phyloP scores from a whole-genome alignment of 2,888 invertebrate genomes.

The Brassicogethes aeneus region DNA sequence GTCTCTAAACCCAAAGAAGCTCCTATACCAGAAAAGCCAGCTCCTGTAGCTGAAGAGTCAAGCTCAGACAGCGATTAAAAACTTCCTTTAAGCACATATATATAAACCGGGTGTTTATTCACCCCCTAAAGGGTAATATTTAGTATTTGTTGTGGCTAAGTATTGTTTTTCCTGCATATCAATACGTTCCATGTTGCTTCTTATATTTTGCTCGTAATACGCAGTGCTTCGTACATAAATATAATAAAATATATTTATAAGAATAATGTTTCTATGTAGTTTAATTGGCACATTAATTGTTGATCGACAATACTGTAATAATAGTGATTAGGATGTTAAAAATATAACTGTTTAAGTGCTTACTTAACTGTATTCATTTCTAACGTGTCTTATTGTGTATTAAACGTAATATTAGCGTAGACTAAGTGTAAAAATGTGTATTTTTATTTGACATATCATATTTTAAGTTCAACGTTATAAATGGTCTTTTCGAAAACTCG shows the following conservation, averaged over 20 bases:
- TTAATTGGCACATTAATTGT: background rate
- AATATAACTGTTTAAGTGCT: background rate
- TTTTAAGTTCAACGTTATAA: slow-evolving; percentile 1
- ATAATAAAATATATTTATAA: background rate
- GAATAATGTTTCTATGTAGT: background rate
- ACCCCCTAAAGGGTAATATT: too few species aligned
- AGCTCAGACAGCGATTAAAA: slow-evolving; percentile 44
- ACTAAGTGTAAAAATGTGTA: slow-evolving; percentile 7
- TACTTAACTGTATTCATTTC: background rate
- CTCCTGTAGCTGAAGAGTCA: slow-evolving; percentile 36
- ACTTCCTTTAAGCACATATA: too few species aligned
- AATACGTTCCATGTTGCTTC: background rate
- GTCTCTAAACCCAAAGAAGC: slow-evolving; percentile 34
- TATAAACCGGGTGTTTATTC: too few species aligned
- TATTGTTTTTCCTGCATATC: too few species aligned
- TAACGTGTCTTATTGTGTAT: background rate
- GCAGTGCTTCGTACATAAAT: too few species aligned
- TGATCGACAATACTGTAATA: background rate
- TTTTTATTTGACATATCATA: slow-evolving; percentile 16
- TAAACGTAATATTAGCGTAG: background rate
- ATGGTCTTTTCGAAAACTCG: background rate
- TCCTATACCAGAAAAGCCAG: slow-evolving; percentile 32
- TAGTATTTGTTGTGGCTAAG: too few species aligned
- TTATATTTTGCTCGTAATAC: too few species aligned
- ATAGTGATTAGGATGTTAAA: background rate